Percentiles rank a stretch among this genome's conserved stretches.
These are phyloP conservation scores for Cyrtorhinus lividipennis DNA, from an alignment of 1,140 invertebrate species.

Conservation along the genomic window DNA sequence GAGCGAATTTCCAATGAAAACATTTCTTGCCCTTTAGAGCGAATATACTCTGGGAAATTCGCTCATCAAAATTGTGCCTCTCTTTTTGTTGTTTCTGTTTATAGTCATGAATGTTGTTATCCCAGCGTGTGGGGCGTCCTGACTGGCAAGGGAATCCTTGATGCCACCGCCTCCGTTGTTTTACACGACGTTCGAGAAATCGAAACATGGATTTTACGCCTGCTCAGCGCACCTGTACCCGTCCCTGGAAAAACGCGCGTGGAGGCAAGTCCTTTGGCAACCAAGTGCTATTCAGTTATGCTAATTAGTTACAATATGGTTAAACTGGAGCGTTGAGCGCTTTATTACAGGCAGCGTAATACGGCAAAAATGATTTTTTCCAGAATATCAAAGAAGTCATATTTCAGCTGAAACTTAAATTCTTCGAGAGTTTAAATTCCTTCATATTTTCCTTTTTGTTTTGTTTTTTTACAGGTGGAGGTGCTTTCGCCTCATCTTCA, in stretches of 20 bases:
- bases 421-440: too few relatives aligned
- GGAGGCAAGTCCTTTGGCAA: constrained; percentile 46
- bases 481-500: constrained; percentile 78
- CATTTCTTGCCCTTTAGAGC: too few relatives aligned
- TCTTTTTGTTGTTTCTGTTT: not conserved
- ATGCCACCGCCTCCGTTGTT: constrained; percentile 70
- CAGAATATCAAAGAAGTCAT: too few relatives aligned
- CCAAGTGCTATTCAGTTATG: not conserved
- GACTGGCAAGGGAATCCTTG: constrained; percentile 52
- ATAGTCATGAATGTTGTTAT: constrained; percentile 17
- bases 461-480: constrained; percentile 44
- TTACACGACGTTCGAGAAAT: constrained; percentile 94
- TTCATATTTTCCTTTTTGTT: too few relatives aligned
- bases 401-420: too few relatives aligned
- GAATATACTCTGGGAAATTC: constrained; percentile 22
- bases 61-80: not conserved
- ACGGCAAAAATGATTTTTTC: not conserved
- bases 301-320: too few relatives aligned
- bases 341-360: not conserved
- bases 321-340: too few relatives aligned
- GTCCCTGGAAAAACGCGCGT: constrained; percentile 92
- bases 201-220: constrained; percentile 93
- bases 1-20: too few relatives aligned
- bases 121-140: constrained; percentile 86
- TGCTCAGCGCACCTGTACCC: constrained; percentile 92